Base-by-base conservation (phyloP, 2,113 vertebrate genomes). In the Apaloderma vittatum region DNA sequence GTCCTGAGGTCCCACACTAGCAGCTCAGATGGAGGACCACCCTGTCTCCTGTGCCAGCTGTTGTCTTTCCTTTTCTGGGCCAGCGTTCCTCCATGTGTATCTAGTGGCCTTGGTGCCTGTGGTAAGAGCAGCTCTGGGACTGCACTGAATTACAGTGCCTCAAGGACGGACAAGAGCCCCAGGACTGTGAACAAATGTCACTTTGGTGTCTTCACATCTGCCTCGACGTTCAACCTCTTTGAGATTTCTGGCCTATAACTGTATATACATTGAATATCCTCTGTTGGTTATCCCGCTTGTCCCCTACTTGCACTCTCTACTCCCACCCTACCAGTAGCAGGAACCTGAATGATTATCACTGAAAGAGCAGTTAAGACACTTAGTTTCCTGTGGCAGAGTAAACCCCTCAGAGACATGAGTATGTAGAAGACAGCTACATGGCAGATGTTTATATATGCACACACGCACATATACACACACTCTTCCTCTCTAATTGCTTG, bases 401-500 rank as follows among this genome's bases (percentile, higher is more conserved):
- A 92, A 85, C 46, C 36, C 63, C 52, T 86, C 37, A 72, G 85
- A 94, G 77, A 65, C 59, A 40, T 54, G 46, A 91, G 51, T 94
- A 79, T 94, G 96, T 55, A 95, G 93, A 93, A 96, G 94, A 91
- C 73, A 76, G 89, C 70, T 93, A 90, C 55, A 43, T 85, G 94
- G 89, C 96, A 97, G 93, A 88, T 98, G 97, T 97, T 97, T 97
- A 94, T 86, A 82, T 70, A 79, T 48, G 26, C 34, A 87, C 55
- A 86, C 21, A 51, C 1, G 3, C 80, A 88, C 66, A 90, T 91
- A 92, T 72, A 96, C 66, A 91, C 58, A 89, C 62, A 76, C 72
- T 70, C 70, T 84, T 36, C 86, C 75, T 96, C 93, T 94, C 87
- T 92, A 87, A 92, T 93, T 93, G 96, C 94, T 95, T 98, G 96